Evolutionary conservation across 1,140 invertebrate species (phyloP), one percentile per base, ranked within the genome.

Genomic region (Theocolax elegans): DNA sequence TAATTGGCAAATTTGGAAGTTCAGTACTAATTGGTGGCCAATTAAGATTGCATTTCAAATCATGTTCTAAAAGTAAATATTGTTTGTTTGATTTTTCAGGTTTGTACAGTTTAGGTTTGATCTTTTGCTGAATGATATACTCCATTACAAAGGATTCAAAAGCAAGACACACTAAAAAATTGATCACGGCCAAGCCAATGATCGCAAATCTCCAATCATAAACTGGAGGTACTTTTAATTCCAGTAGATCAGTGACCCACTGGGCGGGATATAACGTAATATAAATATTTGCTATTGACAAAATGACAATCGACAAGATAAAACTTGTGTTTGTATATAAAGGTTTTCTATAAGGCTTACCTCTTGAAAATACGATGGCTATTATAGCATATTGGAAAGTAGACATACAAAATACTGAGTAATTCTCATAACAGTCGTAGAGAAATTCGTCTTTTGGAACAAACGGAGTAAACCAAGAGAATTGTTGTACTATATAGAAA

Each of bases 361-460:
- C 97, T 76, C 94, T 93, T 0, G 95, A 96, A 81, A 96, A 99
- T 8, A 94, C 91, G 72, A 98, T 88, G 0, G 95, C 94, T 76
- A 97, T 87, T 15, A 91, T 94, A 25, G 98, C 93, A 79, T 99
- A 99, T 79, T 99, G 97, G 79, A 97, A 99, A 77, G 93, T 92
- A 0, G 96, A 96, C 1, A 97, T 86, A 0, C 91, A 88, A 78
- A 94, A 99, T 25, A 99, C 90, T 0, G 92, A 90, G 78, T 94
- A 95, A 77, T 96, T 95, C 80, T 96, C 94, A 81, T 90, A 91
- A 58, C 91, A 92, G 1, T 79, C 85, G 51, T 89, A 87, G 25
- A 79, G 76, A 12, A 75, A 85, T 0, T 86, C 82, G 1, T 85
- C 84, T 15, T 75, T 81, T 54, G 82, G 87, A 4, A 87, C 77